These are phyloP conservation scores for Rhynchonycteris naso DNA, from an alignment of 2,797 vertebrate species.

Conservation along the genomic window DNA sequence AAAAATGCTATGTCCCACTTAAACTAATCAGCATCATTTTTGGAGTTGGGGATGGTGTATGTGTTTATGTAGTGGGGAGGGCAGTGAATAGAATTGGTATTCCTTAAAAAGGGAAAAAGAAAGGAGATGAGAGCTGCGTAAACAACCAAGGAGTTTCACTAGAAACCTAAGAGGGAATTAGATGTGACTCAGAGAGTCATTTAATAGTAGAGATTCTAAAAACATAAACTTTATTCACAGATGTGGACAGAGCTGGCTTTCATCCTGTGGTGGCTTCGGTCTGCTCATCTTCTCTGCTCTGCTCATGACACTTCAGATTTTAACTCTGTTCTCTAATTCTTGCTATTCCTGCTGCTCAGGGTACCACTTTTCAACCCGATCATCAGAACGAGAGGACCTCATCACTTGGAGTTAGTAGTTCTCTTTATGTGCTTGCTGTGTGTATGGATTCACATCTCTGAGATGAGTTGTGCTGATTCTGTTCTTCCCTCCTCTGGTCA, in stretches of 20 bases:
- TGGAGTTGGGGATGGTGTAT: background rate
- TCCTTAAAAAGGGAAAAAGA: background rate
- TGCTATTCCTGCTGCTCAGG: background rate
- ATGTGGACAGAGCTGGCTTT: background rate
- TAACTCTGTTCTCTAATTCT: background rate
- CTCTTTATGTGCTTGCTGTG: background rate
- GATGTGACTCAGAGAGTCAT: background rate
- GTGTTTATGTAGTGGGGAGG: no score
- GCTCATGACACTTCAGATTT: background rate
- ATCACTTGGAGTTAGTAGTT: background rate
- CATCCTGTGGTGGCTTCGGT: background rate
- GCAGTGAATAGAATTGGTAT: background rate
- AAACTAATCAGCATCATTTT: background rate
- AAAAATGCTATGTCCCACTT: background rate
- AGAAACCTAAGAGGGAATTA: constrained; percentile 9
- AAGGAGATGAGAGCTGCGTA: background rate
- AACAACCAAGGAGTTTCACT: background rate
- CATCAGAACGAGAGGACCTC: background rate
- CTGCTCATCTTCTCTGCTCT: background rate
- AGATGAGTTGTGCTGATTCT: background rate
- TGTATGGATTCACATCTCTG: background rate
- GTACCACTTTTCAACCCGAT: background rate
- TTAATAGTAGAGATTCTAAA: background rate
- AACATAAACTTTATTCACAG: background rate
- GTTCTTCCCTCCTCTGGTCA: background rate